Evolutionary conservation across 2,888 invertebrate genomes (phyloP).

Genomic region (Eupithecia centaureata): DNA sequence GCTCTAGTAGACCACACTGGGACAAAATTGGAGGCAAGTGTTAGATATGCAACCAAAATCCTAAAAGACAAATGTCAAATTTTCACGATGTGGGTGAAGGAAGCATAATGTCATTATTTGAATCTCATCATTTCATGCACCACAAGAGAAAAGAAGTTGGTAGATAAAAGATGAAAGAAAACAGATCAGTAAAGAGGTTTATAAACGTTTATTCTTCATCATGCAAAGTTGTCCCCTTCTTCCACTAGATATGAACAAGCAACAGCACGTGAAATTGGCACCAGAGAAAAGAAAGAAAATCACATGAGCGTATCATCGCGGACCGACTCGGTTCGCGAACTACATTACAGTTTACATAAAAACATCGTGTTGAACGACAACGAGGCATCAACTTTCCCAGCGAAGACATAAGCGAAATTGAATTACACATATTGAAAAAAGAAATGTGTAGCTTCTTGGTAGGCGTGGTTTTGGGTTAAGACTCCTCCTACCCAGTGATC

Average conservation of each 20-base stretch:
- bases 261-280: conserved; percentile 78
- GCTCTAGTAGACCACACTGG: too few species aligned
- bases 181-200: conserved; percentile 16
- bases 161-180: conserved; percentile 2
- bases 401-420: conserved; percentile 85
- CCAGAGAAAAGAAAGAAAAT: conserved; percentile 74
- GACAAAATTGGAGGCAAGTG: too few species aligned
- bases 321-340: conserved; percentile 79
- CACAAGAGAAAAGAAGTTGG: neutral
- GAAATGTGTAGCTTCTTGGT: conserved; percentile 84
- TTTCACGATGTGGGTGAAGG: neutral
- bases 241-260: conserved; percentile 68
- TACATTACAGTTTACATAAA: conserved; percentile 84
- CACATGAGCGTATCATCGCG: conserved; percentile 71
- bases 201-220: conserved; percentile 40
- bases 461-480: conserved; percentile 78
- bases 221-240: conserved; percentile 53
- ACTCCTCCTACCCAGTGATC: conserved; percentile 77
- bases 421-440: conserved; percentile 84
- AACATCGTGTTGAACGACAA: conserved; percentile 84
- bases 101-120: neutral
- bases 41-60: neutral
- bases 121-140: neutral
- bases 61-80: neutral
- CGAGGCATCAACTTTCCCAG: conserved; percentile 84